These are phyloP conservation scores for Riptortus pedestris DNA, from an alignment of 1,140 invertebrate genomes.

Conservation along the genomic window DNA sequence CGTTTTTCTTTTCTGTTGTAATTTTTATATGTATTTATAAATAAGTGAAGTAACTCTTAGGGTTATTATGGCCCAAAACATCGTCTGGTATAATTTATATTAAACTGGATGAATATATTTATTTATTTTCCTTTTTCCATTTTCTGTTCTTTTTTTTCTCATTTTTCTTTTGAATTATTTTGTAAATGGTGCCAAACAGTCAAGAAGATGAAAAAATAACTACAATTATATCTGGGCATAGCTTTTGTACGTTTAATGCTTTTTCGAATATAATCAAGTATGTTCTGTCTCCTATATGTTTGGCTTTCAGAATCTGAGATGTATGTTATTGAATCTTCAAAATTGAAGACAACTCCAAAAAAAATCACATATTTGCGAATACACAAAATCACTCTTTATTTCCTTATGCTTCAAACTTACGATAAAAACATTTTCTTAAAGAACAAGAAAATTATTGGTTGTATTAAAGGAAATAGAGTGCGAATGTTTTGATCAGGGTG, in stretches of 20 bases:
- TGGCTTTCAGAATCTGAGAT: background rate
- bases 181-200: slow-evolving; percentile 10
- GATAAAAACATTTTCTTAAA: background rate
- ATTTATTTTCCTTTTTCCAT: slow-evolving; percentile 3
- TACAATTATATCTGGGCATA: background rate
- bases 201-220: background rate
- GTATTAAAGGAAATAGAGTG: slow-evolving; percentile 17
- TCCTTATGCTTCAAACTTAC: slow-evolving; percentile 8
- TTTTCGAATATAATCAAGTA: slow-evolving; percentile 5
- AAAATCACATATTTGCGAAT: slow-evolving; percentile 13
- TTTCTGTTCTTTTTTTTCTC: slow-evolving; percentile 6
- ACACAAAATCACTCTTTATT: slow-evolving; percentile 16
- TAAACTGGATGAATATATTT: background rate
- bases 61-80: background rate
- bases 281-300: slow-evolving; percentile 18
- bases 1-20: slow-evolving; percentile 2
- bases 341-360: too few species aligned
- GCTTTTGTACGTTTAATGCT: slow-evolving; percentile 21
- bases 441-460: slow-evolving; percentile 9
- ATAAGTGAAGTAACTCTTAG: too few species aligned
- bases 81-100: background rate
- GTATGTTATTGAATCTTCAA: background rate
- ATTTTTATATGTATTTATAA: slow-evolving; percentile 5
- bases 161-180: slow-evolving; percentile 16
- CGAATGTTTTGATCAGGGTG: slow-evolving; percentile 19